Percentiles rank a stretch among this genome's conserved stretches.
These are phyloP conservation scores for Drosophila meridiana DNA, from an alignment of 2,888 invertebrate species.

Conservation along the genomic window DNA sequence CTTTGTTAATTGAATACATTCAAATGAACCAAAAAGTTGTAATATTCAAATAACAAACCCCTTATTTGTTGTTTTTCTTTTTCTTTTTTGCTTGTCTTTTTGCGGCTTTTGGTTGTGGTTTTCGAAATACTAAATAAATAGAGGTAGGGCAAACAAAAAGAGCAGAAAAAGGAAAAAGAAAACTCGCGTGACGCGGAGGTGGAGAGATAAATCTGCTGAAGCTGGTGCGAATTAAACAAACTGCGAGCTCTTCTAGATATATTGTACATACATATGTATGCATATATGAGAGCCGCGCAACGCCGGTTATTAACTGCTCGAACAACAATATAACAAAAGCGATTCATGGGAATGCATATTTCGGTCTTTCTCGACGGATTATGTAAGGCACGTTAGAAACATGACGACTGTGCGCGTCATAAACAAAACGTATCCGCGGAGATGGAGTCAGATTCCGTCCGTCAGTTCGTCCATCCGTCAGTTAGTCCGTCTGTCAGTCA, in stretches of 20 bases:
- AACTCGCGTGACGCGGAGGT: slow-evolving; percentile 1
- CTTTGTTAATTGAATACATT: background rate
- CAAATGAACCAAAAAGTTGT: background rate
- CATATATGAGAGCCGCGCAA: slow-evolving; percentile 2
- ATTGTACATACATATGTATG: background rate
- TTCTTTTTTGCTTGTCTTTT: background rate
- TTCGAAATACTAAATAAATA: slow-evolving; percentile 6
- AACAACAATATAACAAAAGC: slow-evolving; percentile 17
- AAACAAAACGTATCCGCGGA: slow-evolving; percentile 8
- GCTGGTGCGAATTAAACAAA: slow-evolving; percentile 5
- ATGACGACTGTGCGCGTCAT: slow-evolving; percentile 33
- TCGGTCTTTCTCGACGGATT: slow-evolving; percentile 5
- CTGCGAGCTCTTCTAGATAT: background rate
- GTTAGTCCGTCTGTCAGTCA: background rate
- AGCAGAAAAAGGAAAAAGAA: background rate
- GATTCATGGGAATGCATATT: slow-evolving; percentile 18
- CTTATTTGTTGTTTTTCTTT: background rate
- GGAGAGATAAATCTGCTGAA: background rate
- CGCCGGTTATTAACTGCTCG: slow-evolving; percentile 13
- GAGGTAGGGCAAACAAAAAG: background rate
- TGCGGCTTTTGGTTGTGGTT: slow-evolving; percentile 12
- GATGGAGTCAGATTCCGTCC: slow-evolving; percentile 15
- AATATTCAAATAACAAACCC: background rate
- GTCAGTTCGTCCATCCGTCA: background rate
- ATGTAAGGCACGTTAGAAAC: slow-evolving; percentile 26